These are phyloP conservation scores for Gallinago media DNA, from an alignment of 2,113 vertebrate species.

Conservation along the genomic window DNA sequence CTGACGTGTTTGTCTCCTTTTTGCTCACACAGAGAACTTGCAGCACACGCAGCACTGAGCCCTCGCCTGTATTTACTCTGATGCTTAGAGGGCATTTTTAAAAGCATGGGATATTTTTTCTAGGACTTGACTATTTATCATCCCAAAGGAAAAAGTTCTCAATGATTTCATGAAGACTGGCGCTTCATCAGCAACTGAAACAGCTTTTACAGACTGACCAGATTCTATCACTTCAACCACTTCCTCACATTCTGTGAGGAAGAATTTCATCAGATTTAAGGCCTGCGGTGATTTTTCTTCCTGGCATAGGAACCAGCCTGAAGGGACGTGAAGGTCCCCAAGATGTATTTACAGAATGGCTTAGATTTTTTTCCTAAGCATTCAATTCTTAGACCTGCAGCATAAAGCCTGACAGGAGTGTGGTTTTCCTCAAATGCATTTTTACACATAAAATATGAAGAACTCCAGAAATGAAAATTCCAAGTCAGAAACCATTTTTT, in stretches of 20 bases:
- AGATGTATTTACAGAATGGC: not conserved
- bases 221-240: not conserved
- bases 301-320: not conserved
- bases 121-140: not conserved
- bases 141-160: not conserved
- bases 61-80: not conserved
- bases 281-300: not conserved
- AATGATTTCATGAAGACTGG: not conserved
- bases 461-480: not conserved
- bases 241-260: not conserved
- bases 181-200: not conserved
- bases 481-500: not conserved
- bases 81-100: not conserved
- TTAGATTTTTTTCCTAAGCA: not conserved
- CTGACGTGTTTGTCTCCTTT: not conserved
- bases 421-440: not conserved
- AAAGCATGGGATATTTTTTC: not conserved
- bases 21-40: not conserved
- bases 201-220: not conserved
- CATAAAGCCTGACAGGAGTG: not conserved
- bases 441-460: not conserved
- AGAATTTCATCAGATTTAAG: constrained; percentile 8
- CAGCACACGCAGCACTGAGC: not conserved
- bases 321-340: not conserved
- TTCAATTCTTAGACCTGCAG: not conserved